These are phyloP conservation scores for Xyrichtys novacula DNA, from an alignment of 2,797 vertebrate genomes.

Conservation along the genomic window DNA sequence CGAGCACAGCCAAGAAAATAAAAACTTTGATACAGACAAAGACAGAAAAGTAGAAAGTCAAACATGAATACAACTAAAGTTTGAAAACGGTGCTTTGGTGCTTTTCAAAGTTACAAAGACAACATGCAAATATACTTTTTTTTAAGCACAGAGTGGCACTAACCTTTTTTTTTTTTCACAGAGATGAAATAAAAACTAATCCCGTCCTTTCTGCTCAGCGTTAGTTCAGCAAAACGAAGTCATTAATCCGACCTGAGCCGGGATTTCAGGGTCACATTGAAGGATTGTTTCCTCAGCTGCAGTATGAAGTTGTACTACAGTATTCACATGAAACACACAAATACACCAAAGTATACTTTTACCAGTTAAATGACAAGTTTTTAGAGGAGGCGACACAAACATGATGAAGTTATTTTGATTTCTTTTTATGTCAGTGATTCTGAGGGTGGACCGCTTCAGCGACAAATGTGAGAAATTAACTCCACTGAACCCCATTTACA, in stretches of 20 bases:
- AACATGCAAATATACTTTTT: not conserved
- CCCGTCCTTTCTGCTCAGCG: not conserved
- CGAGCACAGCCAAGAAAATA: conserved; percentile 32
- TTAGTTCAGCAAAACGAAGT: conserved; percentile 1
- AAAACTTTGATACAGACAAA: not conserved
- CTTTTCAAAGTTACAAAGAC: not conserved
- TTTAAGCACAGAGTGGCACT: not conserved
- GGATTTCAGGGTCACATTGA: conserved; percentile 12
- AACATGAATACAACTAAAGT: conserved; percentile 27
- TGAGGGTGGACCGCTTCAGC: too few species aligned
- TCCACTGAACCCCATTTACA: too few species aligned
- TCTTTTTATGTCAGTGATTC: too few species aligned
- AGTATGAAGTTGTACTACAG: too few species aligned
- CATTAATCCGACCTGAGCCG: not conserved
- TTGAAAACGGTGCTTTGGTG: conserved; percentile 7
- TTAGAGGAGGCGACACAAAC: not conserved
- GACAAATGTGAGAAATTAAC: too few species aligned
- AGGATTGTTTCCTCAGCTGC: not conserved
- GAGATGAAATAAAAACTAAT: not conserved
- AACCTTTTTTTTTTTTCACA: not conserved
- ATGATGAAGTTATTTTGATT: too few species aligned
- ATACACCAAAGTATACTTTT: too few species aligned
- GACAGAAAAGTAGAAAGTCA: conserved; percentile 4
- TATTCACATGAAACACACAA: too few species aligned
- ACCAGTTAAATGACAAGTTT: too few species aligned